Conservation (phyloP, 2,888 invertebrate species). For the Synanthedon vespiformis region DNA sequence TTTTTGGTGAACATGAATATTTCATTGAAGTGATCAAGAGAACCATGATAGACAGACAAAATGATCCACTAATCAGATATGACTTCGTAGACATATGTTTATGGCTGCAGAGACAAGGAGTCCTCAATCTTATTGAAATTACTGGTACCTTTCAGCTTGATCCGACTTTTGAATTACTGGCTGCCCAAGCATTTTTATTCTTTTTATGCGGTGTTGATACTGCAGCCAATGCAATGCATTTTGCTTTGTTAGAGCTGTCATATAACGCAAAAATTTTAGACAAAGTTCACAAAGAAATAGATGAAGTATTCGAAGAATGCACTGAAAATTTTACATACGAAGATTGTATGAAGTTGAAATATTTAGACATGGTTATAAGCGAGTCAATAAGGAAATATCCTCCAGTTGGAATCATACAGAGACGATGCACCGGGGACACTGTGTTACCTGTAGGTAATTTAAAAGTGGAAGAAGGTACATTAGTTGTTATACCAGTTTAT, state of each 20-base stretch:
- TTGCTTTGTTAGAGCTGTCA: conserved; percentile 38
- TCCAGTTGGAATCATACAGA: conserved; percentile 29
- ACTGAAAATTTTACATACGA: conserved; percentile 31
- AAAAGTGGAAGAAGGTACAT: conserved; percentile 22
- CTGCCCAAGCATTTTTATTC: conserved; percentile 57
- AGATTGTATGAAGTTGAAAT: conserved; percentile 34
- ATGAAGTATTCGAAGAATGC: conserved; percentile 22
- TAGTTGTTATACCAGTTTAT: conserved; percentile 26
- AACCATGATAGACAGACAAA: conserved; percentile 26
- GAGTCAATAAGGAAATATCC: conserved; percentile 44
- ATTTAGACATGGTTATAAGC: conserved; percentile 44
- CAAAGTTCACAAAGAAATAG: conserved; percentile 45
- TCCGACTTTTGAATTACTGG: conserved; percentile 36
- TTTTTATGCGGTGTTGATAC: conserved; percentile 57
- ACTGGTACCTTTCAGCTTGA: conserved; percentile 28
- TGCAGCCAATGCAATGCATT: conserved; percentile 44
- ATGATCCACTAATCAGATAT: conserved; percentile 15
- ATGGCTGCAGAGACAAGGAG: conserved; percentile 24
- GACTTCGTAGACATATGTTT: conserved; percentile 45
- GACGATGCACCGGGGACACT: conserved; percentile 31
- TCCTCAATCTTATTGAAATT: conserved; percentile 21
- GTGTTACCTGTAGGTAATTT: conserved; percentile 27
- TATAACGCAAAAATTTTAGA: conserved; percentile 34
- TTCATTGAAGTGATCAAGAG: conserved; percentile 36
- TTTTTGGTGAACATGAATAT: conserved; percentile 36